phyloP scores from a whole-genome alignment of 2,797 vertebrate genomes.

The Gymnopithys bicolor region DNA sequence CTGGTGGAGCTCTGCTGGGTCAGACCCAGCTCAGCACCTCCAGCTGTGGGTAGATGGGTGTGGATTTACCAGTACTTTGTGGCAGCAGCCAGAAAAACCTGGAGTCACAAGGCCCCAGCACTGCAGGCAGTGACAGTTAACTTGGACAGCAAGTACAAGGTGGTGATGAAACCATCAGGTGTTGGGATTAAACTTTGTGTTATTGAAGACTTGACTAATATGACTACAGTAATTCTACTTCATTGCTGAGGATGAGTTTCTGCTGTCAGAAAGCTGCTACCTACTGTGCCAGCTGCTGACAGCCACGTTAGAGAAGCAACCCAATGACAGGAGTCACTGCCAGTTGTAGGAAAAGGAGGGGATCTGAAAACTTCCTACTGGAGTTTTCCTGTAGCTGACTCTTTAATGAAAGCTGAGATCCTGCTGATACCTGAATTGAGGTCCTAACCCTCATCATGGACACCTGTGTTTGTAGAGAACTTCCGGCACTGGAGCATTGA shows the following conservation, averaged over 20 bases:
- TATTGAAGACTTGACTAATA: background rate
- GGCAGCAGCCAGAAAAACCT: background rate
- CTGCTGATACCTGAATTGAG: background rate
- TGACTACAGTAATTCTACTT: background rate
- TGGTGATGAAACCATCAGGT: background rate
- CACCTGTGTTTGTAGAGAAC: conserved; percentile 70
- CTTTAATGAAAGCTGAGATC: background rate
- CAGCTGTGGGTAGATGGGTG: accelerated
- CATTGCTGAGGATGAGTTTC: background rate
- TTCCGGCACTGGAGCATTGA: conserved; percentile 82
- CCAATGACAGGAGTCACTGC: background rate
- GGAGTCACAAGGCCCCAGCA: background rate
- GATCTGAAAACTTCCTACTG: background rate
- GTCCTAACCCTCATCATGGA: background rate
- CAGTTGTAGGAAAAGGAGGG: background rate
- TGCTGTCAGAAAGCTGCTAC: background rate
- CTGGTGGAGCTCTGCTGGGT: background rate
- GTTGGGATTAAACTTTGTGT: background rate
- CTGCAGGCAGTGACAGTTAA: background rate
- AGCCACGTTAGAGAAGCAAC: background rate
- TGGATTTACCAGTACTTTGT: background rate
- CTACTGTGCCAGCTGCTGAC: background rate
- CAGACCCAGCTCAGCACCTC: background rate
- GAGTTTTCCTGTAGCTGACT: background rate
- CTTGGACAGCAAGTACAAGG: background rate